A percentile compares a stretch with the other conserved stretches of the same genome.
Conservation (phyloP, 2,113 vertebrate genomes). For the Sander vitreus region DNA sequence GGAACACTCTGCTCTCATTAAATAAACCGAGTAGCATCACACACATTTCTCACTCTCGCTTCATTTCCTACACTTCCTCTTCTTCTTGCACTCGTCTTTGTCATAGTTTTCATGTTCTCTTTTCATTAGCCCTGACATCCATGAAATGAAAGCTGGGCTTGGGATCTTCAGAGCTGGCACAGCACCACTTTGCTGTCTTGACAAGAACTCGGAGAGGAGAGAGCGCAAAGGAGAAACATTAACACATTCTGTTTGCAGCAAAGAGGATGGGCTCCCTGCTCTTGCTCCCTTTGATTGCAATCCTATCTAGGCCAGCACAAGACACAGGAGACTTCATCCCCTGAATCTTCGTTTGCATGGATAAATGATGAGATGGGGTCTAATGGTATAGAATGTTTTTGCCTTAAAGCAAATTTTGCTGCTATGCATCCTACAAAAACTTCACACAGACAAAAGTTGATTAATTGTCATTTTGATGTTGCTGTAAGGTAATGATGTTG, state of each 20-base stretch:
- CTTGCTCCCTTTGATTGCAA: constrained; percentile 78
- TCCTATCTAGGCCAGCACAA: constrained; percentile 80
- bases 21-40: constrained; percentile 45
- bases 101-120: constrained; percentile 51
- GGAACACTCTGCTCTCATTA: constrained; percentile 63
- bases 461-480: constrained; percentile 42
- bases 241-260: constrained; percentile 79
- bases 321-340: constrained; percentile 74
- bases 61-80: constrained; percentile 56
- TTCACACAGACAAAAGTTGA: constrained; percentile 27
- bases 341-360: constrained; percentile 67
- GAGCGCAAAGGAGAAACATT: constrained; percentile 65
- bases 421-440: constrained; percentile 32
- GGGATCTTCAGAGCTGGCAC: constrained; percentile 55
- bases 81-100: constrained; percentile 38
- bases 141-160: constrained; percentile 30
- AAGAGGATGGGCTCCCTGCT: constrained; percentile 65
- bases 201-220: constrained; percentile 52
- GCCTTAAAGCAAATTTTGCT: constrained; percentile 56
- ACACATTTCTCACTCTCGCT: constrained; percentile 26
- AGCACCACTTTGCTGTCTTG: constrained; percentile 64
- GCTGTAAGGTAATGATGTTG: constrained; percentile 30
- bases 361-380: constrained; percentile 66
- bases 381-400: constrained; percentile 41
- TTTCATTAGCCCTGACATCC: constrained; percentile 62